These are phyloP conservation scores for Scaptomyza cyrtandrae DNA, from an alignment of 2,888 invertebrate genomes.

Conservation along the genomic window DNA sequence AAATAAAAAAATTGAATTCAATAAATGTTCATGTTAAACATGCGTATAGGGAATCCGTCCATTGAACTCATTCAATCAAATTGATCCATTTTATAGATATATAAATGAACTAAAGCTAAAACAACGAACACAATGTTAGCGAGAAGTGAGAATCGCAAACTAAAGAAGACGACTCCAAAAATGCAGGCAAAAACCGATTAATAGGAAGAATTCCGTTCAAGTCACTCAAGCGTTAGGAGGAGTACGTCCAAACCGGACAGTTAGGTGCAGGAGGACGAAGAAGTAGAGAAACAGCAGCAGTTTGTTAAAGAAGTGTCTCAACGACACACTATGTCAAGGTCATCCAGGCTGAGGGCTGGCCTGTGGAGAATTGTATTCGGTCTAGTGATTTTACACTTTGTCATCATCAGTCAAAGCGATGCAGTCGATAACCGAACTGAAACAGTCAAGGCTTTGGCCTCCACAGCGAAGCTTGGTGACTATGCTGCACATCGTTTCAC, in stretches of 20 bases:
- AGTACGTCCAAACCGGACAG: background rate
- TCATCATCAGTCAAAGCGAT: background rate
- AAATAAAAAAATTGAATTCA: background rate
- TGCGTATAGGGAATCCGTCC: background rate
- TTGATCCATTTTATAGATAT: slow-evolving; percentile 9
- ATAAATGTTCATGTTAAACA: background rate
- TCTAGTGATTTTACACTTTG: slow-evolving; percentile 16
- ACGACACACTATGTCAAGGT: slow-evolving; percentile 41
- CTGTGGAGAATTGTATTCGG: slow-evolving; percentile 14
- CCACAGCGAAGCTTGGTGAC: slow-evolving; percentile 28
- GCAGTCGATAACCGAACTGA: slow-evolving; percentile 14
- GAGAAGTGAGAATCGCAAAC: slow-evolving; percentile 28
- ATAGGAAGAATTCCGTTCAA: slow-evolving; percentile 12
- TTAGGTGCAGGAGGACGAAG: slow-evolving; percentile 15
- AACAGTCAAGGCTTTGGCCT: slow-evolving; percentile 30
- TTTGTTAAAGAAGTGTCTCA: background rate
- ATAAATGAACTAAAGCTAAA: slow-evolving; percentile 15
- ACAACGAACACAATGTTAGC: slow-evolving; percentile 46
- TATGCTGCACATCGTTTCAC: slow-evolving; percentile 30
- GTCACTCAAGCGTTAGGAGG: slow-evolving; percentile 12
- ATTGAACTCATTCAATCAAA: slow-evolving; percentile 1
- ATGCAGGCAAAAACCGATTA: slow-evolving; percentile 41
- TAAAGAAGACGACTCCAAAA: slow-evolving; percentile 36
- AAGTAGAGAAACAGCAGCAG: slow-evolving; percentile 5
- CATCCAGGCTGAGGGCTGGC: slow-evolving; percentile 13